Percentiles rank a stretch among this genome's conserved stretches.
Evolutionary conservation across 2,113 vertebrate species (phyloP).

Genomic region (Tragelaphus scriptus): DNA sequence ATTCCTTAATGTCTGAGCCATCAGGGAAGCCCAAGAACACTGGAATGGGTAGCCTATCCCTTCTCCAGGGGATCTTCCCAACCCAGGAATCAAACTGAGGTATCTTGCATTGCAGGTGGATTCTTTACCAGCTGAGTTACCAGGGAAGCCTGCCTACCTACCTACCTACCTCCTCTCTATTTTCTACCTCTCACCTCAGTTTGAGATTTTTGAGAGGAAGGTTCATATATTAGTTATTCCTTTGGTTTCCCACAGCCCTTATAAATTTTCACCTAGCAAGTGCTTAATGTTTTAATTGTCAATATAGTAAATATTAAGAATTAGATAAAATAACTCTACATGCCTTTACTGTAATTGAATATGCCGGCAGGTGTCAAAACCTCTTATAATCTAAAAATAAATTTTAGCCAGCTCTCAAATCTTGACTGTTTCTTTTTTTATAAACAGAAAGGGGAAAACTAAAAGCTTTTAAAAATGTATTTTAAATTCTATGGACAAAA

Average conservation of each 20-base stretch:
- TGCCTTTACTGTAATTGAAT: background rate
- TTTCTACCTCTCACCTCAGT: background rate
- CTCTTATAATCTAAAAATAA: background rate
- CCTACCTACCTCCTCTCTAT: background rate
- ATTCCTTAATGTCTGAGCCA: background rate
- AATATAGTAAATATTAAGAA: background rate
- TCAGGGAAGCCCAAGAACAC: background rate
- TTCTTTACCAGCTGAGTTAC: background rate
- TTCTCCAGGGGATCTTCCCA: background rate
- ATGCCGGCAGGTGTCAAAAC: background rate
- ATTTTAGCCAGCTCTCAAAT: background rate
- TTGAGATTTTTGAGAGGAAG: background rate
- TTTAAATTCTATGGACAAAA: background rate
- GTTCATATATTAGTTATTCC: background rate
- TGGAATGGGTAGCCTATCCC: background rate
- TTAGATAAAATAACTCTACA: background rate
- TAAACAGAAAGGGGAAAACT: background rate
- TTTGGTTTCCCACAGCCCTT: background rate
- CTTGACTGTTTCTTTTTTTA: background rate
- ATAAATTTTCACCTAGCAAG: background rate
- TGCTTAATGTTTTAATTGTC: background rate
- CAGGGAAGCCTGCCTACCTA: background rate
- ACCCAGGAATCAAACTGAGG: background rate
- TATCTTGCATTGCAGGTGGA: background rate
- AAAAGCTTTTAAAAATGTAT: background rate